Evolutionary conservation across 2,888 invertebrate species (phyloP).

Genomic region (Tenodera sinensis): DNA sequence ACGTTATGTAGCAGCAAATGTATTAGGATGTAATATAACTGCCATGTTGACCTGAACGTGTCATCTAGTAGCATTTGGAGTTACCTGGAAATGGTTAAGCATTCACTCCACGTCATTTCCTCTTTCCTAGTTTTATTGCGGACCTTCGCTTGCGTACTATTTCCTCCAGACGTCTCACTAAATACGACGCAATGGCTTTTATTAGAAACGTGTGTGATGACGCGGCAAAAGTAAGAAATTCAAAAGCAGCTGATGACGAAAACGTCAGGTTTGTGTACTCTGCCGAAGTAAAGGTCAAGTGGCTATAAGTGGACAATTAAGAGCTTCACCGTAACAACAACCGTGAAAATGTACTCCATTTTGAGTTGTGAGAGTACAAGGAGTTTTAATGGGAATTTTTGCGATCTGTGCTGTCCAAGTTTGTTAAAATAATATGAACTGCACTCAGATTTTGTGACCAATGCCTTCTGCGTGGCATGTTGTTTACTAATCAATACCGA

Average conservation of each 20-base stretch:
- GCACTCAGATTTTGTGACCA: too few relatives aligned
- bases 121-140: not conserved
- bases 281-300: not conserved
- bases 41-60: too few relatives aligned
- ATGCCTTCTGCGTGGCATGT: too few relatives aligned
- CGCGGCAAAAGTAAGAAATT: not conserved
- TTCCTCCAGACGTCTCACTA: not conserved
- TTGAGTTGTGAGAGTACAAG: not conserved
- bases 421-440: too few relatives aligned
- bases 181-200: not conserved
- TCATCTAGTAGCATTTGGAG: too few relatives aligned
- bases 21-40: too few relatives aligned
- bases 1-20: too few relatives aligned
- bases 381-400: not conserved
- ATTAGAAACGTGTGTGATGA: not conserved
- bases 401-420: too few relatives aligned
- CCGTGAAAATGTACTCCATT: not conserved
- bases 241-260: not conserved
- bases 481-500: too few relatives aligned
- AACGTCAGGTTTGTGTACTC: not conserved
- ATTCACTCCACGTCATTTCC: not conserved
- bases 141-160: not conserved
- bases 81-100: too few relatives aligned
- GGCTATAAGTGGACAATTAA: not conserved
- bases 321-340: not conserved